Evolutionary conservation across 2,888 invertebrate genomes (phyloP), one percentile per base, ranked within the genome.

Genomic region (Lomographa bimaculata): DNA sequence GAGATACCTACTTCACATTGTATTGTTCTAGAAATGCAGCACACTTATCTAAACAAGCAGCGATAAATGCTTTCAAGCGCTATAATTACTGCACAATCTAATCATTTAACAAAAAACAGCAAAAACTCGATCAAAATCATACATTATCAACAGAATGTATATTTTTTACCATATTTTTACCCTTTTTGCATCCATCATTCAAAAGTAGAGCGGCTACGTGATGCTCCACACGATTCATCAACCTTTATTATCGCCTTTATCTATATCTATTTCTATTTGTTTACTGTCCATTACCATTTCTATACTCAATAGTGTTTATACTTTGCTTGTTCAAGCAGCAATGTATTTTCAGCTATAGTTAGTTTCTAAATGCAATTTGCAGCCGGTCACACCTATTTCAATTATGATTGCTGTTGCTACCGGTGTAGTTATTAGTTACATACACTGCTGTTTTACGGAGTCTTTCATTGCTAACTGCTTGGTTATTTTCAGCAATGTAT

Each of bases 141-240:
- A 38, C 34, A 38, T 50, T 46, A 46, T 50, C 28, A 41, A 38
- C 41, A 36, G 5, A 42, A 47, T 41, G 38, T 35, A 38, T 24
- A 30, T 27, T 33, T 24, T 23, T 28, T 23, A 32, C 24, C 40
- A 12, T 33, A 27, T 38, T 34, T 45, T 50, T 26, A 1, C 25
- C n/a, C 44, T 46, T 50, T 48, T 50, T 50, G 19, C 32, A 4
- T 35, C 29, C 33, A 42, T 26, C 36, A 42, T 45, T 42, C 44
- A 50, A 47, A 51, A 42, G 33, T 47, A 30, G 27, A 44, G 28
- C 42, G 42, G 7, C 37, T 47, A 51, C 50, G 50, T 51, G 50
- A 38, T 30, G 33, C 39, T 24, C 39, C 18, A 40, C 50, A 43
- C 48, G 51, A 16, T 37, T 10, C 29, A 36, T 10, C 38, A 36